Base-by-base conservation (phyloP, 2,888 invertebrate genomes). In the Reticulitermes lucifugus region DNA sequence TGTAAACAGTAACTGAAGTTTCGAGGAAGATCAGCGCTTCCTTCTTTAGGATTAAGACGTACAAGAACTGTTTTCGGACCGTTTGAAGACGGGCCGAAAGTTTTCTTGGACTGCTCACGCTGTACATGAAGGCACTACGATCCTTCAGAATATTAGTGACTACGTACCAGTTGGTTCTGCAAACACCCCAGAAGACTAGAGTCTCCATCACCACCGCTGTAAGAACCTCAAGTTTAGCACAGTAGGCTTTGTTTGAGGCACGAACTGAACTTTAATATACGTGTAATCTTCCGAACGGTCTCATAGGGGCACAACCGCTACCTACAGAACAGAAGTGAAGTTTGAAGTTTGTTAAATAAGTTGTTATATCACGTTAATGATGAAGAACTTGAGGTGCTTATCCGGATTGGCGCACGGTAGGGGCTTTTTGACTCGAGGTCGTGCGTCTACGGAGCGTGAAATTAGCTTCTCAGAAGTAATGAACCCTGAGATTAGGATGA, bases 391-490 rank as follows among this genome's bases (percentile, higher is more conserved):
- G 65, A n/a, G 65, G 9, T 65, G 65, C 65, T 0, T 65, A 6
- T 12, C 65, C 65, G 7, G 6, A n/a, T 9, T 25, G 60, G 29
- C 71, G 35, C 71, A 71, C 71, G 2, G n/a, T 73, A 73, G 73
- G 41, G 41, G 22, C 7, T 73, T 73, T 25, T 73, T 21, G 73
- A 73, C 35, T 18, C 18, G 41, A 29, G 73, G 21, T 41, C 25
- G 41, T 41, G 73, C 10, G 18, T 35, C 73, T 73, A 41, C 41
- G 73, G 41, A 73, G 35, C 73, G 22, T 73, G 73, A 73, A 73
- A 41, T 73, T 73, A 41, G 73, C 41, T 73, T 21, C 41, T 73
- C 41, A 41, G 65, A 35, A 73, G 73, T 21, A 73, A 73, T 73
- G 73, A 73, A 41, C 41, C 73, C 73, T 65, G 65, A n/a, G 25